These are phyloP conservation scores for Oreochromis aureus DNA, from an alignment of 2,113 vertebrate genomes.

Conservation along the genomic window DNA sequence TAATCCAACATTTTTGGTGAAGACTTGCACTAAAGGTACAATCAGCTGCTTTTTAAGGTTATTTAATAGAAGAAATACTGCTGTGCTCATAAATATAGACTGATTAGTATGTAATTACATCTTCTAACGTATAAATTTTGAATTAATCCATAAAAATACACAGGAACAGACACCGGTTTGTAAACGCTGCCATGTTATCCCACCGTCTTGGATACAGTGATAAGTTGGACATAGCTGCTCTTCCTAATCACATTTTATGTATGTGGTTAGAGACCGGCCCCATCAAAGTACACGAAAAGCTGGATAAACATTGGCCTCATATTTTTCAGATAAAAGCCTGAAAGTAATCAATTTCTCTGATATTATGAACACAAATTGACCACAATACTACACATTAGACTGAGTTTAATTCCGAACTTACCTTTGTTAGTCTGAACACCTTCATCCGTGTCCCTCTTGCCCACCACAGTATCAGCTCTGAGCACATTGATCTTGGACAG, in stretches of 20 bases:
- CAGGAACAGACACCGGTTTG: not conserved
- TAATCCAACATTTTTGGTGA: not conserved
- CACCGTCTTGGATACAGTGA: not conserved
- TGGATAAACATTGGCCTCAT: not conserved
- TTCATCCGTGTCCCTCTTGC: not conserved
- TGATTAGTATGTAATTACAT: not conserved
- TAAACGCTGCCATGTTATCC: not conserved
- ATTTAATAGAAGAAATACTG: not conserved
- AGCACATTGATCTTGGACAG: slow-evolving; percentile 34
- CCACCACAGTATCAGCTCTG: not conserved
- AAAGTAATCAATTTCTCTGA: not conserved
- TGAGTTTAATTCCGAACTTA: not conserved
- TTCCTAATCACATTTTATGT: not conserved
- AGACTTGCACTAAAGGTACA: not conserved
- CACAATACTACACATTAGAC: not conserved
- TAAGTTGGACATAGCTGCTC: not conserved
- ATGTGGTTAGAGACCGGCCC: not conserved
- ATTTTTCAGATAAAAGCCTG: not conserved
- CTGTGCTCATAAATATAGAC: not conserved
- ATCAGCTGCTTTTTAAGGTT: not conserved
- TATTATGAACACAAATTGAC: not conserved
- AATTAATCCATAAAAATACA: not conserved
- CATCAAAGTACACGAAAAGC: not conserved
- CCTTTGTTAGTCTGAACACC: not conserved
- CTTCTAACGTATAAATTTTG: not conserved